These are phyloP conservation scores for Gallirallus australis DNA, from an alignment of 2,797 vertebrate species.

Conservation along the genomic window DNA sequence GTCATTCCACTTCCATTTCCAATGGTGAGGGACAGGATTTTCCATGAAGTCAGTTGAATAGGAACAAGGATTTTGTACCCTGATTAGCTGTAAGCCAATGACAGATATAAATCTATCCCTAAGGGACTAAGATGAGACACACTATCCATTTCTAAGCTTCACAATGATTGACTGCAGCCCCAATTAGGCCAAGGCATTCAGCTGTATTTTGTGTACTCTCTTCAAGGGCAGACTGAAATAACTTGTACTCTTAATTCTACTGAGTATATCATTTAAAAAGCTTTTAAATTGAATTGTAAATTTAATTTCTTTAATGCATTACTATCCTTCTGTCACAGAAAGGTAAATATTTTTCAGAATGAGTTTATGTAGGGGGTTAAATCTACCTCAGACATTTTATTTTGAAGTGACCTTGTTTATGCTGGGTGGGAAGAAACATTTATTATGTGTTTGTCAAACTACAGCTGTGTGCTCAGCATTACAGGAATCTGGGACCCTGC, in stretches of 20 bases:
- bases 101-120: background rate
- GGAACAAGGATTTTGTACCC: background rate
- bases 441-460: conserved; percentile 32
- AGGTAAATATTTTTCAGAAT: conserved; percentile 34
- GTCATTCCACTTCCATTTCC: background rate
- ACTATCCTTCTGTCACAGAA: conserved; percentile 1
- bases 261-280: background rate
- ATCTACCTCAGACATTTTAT: conserved; percentile 29
- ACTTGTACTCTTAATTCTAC: conserved; percentile 32
- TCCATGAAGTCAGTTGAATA: background rate
- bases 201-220: background rate
- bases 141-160: background rate
- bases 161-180: conserved; percentile 30
- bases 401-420: conserved; percentile 52
- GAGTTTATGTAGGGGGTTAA: conserved; percentile 27
- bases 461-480: background rate
- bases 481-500: background rate
- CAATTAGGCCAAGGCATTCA: conserved; percentile 1
- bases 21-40: background rate
- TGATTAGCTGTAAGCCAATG: background rate
- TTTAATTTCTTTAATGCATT: conserved; percentile 64
- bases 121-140: background rate
- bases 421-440: background rate
- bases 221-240: conserved; percentile 49
- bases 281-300: conserved; percentile 36